These are phyloP conservation scores for Dynastes maya DNA, from an alignment of 2,888 invertebrate species.

Conservation along the genomic window DNA sequence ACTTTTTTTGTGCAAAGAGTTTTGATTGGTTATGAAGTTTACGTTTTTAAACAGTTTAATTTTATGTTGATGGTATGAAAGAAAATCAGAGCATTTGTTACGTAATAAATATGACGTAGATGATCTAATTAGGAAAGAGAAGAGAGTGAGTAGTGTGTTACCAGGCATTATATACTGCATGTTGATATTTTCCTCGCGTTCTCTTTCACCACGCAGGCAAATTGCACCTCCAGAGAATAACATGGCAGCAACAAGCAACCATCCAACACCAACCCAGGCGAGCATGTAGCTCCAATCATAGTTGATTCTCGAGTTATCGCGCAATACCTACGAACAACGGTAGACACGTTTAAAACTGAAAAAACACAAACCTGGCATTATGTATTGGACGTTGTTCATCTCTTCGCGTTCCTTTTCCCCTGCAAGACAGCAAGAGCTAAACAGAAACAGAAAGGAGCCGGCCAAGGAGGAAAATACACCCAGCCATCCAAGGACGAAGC, in stretches of 20 bases:
- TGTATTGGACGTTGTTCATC: conserved; percentile 88
- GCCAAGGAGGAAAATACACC: conserved; percentile 84
- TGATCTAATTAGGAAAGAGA: conserved; percentile 41
- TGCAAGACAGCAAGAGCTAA: conserved; percentile 84
- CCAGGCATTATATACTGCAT: conserved; percentile 99
- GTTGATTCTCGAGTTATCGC: conserved; percentile 87
- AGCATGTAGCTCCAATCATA: conserved; percentile 98
- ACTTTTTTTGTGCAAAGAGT: no score
- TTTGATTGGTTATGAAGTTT: no score
- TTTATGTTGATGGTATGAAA: neutral
- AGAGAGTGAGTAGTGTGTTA: conserved; percentile 69
- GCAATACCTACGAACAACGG: conserved; percentile 79
- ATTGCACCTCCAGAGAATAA: conserved; percentile 95
- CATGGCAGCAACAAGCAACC: conserved; percentile 92
- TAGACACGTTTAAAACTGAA: conserved; percentile 52
- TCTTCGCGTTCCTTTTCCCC: conserved; percentile 83
- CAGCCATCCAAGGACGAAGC: conserved; percentile 89
- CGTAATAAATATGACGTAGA: neutral
- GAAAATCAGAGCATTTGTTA: conserved; percentile 2
- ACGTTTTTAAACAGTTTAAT: no score
- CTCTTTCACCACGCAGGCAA: conserved; percentile 94
- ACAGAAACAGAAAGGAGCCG: conserved; percentile 85
- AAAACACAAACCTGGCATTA: conserved; percentile 83
- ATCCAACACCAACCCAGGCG: conserved; percentile 96
- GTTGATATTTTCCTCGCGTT: conserved; percentile 95